Conservation (phyloP, 2,888 invertebrate species). For the Epinotia ramella region DNA sequence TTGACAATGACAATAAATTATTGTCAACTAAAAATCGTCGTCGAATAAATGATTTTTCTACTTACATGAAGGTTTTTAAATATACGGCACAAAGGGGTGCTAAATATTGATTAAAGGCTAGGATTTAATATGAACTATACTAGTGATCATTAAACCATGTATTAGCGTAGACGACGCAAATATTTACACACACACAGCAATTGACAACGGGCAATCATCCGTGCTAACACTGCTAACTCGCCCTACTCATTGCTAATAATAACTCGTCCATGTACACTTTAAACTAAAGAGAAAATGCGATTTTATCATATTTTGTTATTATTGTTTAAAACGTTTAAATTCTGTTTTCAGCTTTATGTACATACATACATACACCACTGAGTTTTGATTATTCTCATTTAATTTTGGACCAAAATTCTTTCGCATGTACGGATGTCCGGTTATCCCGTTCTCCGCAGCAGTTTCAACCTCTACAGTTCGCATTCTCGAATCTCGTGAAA, state of each 20-base stretch:
- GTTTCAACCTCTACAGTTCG: too few species aligned
- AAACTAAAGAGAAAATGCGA: neutral
- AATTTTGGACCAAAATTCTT: too few species aligned
- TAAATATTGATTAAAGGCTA: neutral
- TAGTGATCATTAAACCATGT: conserved; percentile 14
- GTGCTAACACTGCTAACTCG: conserved; percentile 14
- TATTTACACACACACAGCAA: conserved; percentile 12
- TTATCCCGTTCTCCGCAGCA: too few species aligned
- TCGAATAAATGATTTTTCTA: too few species aligned
- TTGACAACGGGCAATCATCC: conserved; percentile 21
- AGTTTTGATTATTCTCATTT: neutral
- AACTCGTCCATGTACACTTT: conserved; percentile 10
- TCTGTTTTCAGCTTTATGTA: neutral
- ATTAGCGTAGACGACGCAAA: conserved; percentile 15
- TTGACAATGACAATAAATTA: too few species aligned
- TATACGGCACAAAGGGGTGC: too few species aligned
- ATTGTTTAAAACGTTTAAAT: too few species aligned
- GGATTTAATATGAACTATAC: neutral
- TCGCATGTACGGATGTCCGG: too few species aligned
- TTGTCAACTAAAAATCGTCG: too few species aligned
- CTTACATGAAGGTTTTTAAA: too few species aligned
- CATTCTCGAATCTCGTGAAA: too few species aligned
- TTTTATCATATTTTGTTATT: neutral
- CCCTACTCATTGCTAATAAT: neutral
- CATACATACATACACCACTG: neutral